Evolutionary conservation across 2,797 vertebrate species (phyloP).

Genomic region (Melanotaenia parkinsoni): DNA sequence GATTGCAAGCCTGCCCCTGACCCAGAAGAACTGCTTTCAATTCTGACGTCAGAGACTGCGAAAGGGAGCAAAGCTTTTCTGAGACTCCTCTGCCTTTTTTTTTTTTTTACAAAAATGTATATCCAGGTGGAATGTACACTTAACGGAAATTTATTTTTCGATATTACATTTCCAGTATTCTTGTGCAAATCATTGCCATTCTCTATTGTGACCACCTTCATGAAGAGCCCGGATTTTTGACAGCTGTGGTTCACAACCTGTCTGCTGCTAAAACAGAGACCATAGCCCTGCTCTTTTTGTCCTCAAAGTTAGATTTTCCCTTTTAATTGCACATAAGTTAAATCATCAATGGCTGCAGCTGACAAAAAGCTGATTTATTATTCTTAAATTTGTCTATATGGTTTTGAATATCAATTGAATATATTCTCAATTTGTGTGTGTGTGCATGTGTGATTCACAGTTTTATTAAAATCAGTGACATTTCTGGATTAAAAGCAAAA

Average conservation of each 20-base stretch:
- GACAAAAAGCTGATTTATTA: background rate
- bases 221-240: too few species aligned
- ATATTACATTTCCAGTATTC: background rate
- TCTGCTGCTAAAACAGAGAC: background rate
- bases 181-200: background rate
- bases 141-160: background rate
- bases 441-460: too few species aligned
- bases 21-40: conserved; percentile 31
- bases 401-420: too few species aligned
- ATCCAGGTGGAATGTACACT: background rate
- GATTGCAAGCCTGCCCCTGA: conserved; percentile 59
- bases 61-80: conserved; percentile 18
- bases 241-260: background rate
- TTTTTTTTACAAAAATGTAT: background rate
- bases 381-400: too few species aligned
- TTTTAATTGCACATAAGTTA: too few species aligned
- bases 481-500: too few species aligned
- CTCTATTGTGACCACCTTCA: too few species aligned
- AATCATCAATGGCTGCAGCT: background rate
- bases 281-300: too few species aligned
- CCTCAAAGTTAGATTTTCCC: too few species aligned
- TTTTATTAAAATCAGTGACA: too few species aligned
- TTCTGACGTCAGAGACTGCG: conserved; percentile 39
- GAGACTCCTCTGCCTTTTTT: conserved; percentile 5
- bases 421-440: too few species aligned